Evolutionary conservation across 2,888 invertebrate genomes (phyloP).

Genomic region (Lasiommata megera): DNA sequence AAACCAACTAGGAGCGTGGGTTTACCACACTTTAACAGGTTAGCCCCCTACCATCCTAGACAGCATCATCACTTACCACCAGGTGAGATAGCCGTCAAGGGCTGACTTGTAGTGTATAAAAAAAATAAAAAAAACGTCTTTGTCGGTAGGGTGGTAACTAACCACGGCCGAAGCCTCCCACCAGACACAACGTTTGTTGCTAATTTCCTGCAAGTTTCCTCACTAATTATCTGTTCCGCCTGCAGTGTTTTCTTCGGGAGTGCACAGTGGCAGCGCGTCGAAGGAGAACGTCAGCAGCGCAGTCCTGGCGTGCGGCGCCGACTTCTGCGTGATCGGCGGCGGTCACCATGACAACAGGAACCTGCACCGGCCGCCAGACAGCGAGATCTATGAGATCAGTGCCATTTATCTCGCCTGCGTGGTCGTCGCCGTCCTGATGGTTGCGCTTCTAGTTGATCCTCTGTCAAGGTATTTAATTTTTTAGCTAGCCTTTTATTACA

Average conservation of each 20-base stretch:
- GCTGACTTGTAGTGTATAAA: no score
- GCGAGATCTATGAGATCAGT: slow-evolving; percentile 93
- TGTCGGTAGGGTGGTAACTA: no score
- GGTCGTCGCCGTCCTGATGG: slow-evolving; percentile 90
- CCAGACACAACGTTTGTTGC: no score
- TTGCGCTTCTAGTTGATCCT: slow-evolving; percentile 94
- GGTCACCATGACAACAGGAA: slow-evolving; percentile 86
- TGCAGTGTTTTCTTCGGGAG: slow-evolving; percentile 89
- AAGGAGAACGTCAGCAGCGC: slow-evolving; percentile 71
- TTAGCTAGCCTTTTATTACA: no score
- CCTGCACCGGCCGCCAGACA: slow-evolving; percentile 89
- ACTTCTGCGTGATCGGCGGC: slow-evolving; percentile 88
- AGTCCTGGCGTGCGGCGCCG: slow-evolving; percentile 87
- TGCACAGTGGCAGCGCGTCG: slow-evolving; percentile 79
- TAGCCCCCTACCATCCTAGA: no score
- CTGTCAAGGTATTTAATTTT: slow-evolving; percentile 84
- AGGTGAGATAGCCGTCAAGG: no score
- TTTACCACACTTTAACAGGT: no score
- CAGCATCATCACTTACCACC: no score
- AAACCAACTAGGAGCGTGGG: no score
- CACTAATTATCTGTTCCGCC: background rate
- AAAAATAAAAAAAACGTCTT: no score
- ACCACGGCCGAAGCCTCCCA: no score
- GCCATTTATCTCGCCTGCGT: slow-evolving; percentile 95
- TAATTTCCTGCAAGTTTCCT: no score